phyloP scores from a whole-genome alignment of 2,888 invertebrate genomes.

The Cheilosia urbana region DNA sequence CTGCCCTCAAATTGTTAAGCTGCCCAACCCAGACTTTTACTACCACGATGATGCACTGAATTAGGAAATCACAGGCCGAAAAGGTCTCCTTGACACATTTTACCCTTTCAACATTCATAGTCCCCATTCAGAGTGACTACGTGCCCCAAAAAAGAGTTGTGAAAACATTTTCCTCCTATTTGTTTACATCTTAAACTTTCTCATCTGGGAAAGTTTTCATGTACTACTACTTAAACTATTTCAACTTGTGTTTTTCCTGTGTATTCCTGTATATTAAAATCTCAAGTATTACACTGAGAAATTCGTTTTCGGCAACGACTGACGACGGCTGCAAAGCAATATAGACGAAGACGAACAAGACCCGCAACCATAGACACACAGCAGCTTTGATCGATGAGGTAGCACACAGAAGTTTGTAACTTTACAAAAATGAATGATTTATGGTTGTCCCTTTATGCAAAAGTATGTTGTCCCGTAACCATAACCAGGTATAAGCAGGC shows the following conservation, averaged over 20 bases:
- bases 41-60: conserved; percentile 4
- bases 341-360: conserved; percentile 4
- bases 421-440: conserved; percentile 65
- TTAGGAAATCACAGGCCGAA: conserved; percentile 4
- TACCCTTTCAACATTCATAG: conserved; percentile 14
- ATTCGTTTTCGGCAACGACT: conserved; percentile 34
- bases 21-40: conserved; percentile 1
- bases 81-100: conserved; percentile 50
- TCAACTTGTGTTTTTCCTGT: conserved; percentile 58
- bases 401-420: conserved; percentile 33
- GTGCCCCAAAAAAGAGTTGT: conserved; percentile 28
- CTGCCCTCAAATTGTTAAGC: neutral
- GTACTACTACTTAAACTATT: conserved; percentile 44
- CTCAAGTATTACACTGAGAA: conserved; percentile 37
- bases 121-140: conserved; percentile 32
- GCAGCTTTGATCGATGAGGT: conserved; percentile 68
- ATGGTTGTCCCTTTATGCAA: conserved; percentile 47
- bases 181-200: conserved; percentile 43
- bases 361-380: conserved; percentile 42
- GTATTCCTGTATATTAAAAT: conserved; percentile 67
- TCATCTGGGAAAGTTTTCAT: conserved; percentile 54
- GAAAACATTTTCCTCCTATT: conserved; percentile 5
- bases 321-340: neutral
- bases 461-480: conserved; percentile 12
- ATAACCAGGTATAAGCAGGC: neutral